Base-by-base conservation (phyloP, 2,797 vertebrate species). In the Capromys pilorides region DNA sequence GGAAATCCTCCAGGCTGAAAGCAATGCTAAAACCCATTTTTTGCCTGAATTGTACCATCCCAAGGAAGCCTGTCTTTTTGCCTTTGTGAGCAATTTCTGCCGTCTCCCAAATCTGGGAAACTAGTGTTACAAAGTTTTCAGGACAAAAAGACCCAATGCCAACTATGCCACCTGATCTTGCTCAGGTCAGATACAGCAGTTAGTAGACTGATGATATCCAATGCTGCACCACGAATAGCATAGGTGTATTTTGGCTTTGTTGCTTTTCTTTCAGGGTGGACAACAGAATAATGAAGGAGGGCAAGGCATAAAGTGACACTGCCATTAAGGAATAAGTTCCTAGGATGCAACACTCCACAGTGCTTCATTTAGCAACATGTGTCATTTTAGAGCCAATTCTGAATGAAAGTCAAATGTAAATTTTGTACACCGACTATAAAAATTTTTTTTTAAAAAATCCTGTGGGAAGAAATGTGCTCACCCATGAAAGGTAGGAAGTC, bases 391-490 rank as follows among this genome's bases (percentile, higher is more conserved):
- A 91, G 95, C 82, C 39, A 80, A 75, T 89, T 95, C 79, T 90
- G 45, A 97, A 49, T 94, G 66, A 96, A 97, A 96, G 91, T 95
- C 96, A 96, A 96, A 96, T 96, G 94, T 95, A 97, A 95, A 95
- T 97, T 97, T 96, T 96, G 94, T 93, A 90, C n/a, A 67, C 84
- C 73, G 67, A 92, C 94, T 88, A 59, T 93, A 95, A 97, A 96
- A 89, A 94, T n/a, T n/a, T n/a, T n/a, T n/a, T n/a, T n/a, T 93
- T 93, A 89, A 95, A 90, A 94, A 0, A 1, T 86, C 87, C 93
- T 94, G 59, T 0, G 26, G 95, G 97, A 95, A 95, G 82, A 95
- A 94, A 96, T 88, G 83, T 90, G 54, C 54, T 96, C 96, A 95
- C 64, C 90, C 93, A 59, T 86, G 88, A 95, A 96, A 97, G 90